Evolutionary conservation across 2,797 vertebrate species (phyloP).

Genomic region (Acestrorhynchus altus): DNA sequence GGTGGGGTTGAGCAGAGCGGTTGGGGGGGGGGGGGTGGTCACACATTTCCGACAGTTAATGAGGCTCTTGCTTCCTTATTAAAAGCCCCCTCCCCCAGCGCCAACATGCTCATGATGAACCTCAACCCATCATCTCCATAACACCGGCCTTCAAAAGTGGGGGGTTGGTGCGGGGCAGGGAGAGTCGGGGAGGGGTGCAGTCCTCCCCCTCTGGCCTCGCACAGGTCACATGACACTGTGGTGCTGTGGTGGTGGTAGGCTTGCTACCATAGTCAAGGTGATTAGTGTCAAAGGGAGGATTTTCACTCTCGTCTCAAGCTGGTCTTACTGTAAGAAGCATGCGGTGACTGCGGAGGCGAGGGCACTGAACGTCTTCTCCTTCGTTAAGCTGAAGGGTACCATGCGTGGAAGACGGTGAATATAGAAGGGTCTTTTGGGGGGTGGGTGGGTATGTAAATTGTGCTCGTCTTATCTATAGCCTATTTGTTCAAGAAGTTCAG

Average conservation of each 20-base stretch:
- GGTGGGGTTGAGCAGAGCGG: conserved; percentile 27
- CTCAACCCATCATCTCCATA: conserved; percentile 47
- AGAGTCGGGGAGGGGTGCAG: conserved; percentile 9
- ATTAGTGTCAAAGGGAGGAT: conserved; percentile 59
- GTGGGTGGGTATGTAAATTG: neutral
- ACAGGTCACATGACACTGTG: conserved; percentile 51
- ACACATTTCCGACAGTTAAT: conserved; percentile 54
- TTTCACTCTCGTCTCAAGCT: conserved; percentile 35
- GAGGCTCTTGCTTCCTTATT: conserved; percentile 57
- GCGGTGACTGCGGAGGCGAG: conserved; percentile 16
- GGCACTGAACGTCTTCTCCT: conserved; percentile 1
- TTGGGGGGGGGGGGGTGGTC: conserved; percentile 29
- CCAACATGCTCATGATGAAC: conserved; percentile 43
- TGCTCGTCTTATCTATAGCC: neutral
- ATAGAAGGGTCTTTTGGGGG: neutral
- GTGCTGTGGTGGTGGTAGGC: neutral
- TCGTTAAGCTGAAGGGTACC: neutral
- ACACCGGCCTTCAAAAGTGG: conserved; percentile 44
- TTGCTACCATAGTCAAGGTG: conserved; percentile 49
- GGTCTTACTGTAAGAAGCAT: conserved; percentile 37
- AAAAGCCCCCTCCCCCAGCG: conserved; percentile 47
- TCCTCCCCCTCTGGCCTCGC: conserved; percentile 34
- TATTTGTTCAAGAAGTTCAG: neutral
- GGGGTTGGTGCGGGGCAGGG: conserved; percentile 20
- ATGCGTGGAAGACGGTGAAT: neutral